Percentiles rank a stretch among this genome's conserved stretches.
Conservation (phyloP, 2,113 vertebrate genomes). For the Ammodytes dubius region DNA sequence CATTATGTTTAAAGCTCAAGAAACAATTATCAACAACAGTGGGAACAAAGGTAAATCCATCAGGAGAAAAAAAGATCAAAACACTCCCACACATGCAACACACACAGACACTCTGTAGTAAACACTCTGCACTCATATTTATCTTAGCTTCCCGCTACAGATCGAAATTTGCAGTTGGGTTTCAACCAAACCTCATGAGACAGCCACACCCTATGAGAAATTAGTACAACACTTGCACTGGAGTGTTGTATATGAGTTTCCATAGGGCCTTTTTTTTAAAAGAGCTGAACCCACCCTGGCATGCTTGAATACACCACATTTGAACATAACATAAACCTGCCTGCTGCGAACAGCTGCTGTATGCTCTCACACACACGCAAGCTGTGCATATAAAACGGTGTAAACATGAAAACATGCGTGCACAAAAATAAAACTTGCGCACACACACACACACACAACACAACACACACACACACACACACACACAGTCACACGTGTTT, state of each 20-base stretch:
- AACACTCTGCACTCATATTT: constrained; percentile 45
- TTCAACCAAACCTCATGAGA: constrained; percentile 69
- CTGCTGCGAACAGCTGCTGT: constrained; percentile 77
- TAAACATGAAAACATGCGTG: constrained; percentile 68
- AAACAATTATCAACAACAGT: constrained; percentile 70
- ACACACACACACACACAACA: constrained; percentile 22
- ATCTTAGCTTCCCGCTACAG: constrained; percentile 43
- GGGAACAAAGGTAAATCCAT: constrained; percentile 53
- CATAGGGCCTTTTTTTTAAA: constrained; percentile 39
- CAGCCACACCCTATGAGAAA: constrained; percentile 79
- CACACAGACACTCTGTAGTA: constrained; percentile 39
- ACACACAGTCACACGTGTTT: background rate
- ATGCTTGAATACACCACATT: constrained; percentile 66
- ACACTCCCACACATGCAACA: constrained; percentile 58
- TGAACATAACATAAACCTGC: constrained; percentile 59
- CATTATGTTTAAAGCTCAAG: constrained; percentile 41
- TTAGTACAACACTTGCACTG: constrained; percentile 69
- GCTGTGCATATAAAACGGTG: constrained; percentile 66
- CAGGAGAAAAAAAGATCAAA: constrained; percentile 56
- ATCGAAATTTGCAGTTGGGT: constrained; percentile 68
- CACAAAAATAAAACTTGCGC: constrained; percentile 45
- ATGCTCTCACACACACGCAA: constrained; percentile 62
- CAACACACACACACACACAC: constrained; percentile 20
- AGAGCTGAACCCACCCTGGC: constrained; percentile 35
- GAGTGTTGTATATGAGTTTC: constrained; percentile 55